Base-by-base conservation (phyloP, 2,113 vertebrate genomes). In the Odobenus rosmarus region DNA sequence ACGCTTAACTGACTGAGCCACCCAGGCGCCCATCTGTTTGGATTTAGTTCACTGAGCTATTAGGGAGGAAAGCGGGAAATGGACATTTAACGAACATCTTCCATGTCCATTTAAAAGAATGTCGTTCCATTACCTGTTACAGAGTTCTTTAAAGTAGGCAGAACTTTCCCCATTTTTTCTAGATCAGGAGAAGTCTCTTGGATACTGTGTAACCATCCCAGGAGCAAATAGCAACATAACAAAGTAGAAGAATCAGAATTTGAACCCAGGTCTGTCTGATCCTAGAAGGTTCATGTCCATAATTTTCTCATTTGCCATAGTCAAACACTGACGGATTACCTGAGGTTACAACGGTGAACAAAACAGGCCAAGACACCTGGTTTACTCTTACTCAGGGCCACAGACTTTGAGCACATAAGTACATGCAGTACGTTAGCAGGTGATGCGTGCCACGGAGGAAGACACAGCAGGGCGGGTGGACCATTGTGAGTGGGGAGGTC, bases 261-360 rank as follows among this genome's bases (percentile, higher is more conserved):
- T 95, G 94, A 95, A n/a, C 16, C 28, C n/a, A 64, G 23, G 3
- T 57, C 82, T 90, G 3, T 49, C 28, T 82, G n/a, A 77, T 59
- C 71, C 59, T 59, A 39, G n/a, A 57, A 51, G 36, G 21, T 79
- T 81, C n/a, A 10, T 23, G 5, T 62, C 62, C 24, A 0, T 9
- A 0, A 46, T 8, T 23, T 61, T 83, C n/a, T 83, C 39, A 14
- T 84, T 71, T 81, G 16, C 23, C 46, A 1, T 8, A 33, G 46
- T 21, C 36, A 77, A n/a, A 26, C 24, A 6, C 7, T 33, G 7
- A 21, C n/a, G 23, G 42, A 8, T 57, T 36, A 2, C 59, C 31
- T 13, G 26, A 28, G 46, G 55, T 77, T 28, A 62, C 4, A 42
- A 28, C 13, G 7, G 33, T 21, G 85, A 31, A 28, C 15, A 1